Conservation (phyloP, 2,113 vertebrate genomes). For the Dipodomys spectabilis region DNA sequence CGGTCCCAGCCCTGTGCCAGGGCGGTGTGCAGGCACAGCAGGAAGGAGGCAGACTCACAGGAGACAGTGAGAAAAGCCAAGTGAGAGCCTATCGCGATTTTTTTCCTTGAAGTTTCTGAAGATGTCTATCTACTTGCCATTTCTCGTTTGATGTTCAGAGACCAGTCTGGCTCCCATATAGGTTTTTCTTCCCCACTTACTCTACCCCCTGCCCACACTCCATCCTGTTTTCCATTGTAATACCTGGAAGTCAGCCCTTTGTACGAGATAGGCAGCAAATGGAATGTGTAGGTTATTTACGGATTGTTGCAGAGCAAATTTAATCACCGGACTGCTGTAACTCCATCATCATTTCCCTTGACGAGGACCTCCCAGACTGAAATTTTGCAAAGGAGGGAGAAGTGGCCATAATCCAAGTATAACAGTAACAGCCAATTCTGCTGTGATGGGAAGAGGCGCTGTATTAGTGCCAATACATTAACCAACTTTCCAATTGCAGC, state of each 20-base stretch:
- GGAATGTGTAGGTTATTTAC: slow-evolving; percentile 84
- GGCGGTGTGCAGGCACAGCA: background rate
- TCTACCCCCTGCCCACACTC: background rate
- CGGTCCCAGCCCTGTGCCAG: background rate
- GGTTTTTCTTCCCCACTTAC: background rate
- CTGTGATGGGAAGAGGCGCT: slow-evolving; percentile 81
- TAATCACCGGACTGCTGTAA: slow-evolving; percentile 85
- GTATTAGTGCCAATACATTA: slow-evolving; percentile 82
- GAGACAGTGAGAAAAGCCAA: slow-evolving; percentile 53
- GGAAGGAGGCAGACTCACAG: slow-evolving; percentile 20
- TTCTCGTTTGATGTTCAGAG: slow-evolving; percentile 69
- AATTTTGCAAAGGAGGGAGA: slow-evolving; percentile 85
- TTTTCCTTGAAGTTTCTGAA: slow-evolving; percentile 66
- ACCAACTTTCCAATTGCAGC: slow-evolving; percentile 78
- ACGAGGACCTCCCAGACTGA: slow-evolving; percentile 85
- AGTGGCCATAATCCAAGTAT: slow-evolving; percentile 79
- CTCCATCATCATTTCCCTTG: slow-evolving; percentile 86
- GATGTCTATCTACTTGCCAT: slow-evolving; percentile 65
- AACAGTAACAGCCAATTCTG: slow-evolving; percentile 85
- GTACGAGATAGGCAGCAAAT: slow-evolving; percentile 76
- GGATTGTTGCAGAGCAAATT: slow-evolving; percentile 85
- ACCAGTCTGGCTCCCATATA: slow-evolving; percentile 26
- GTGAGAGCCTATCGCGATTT: slow-evolving; percentile 16
- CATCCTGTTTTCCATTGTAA: slow-evolving; percentile 55
- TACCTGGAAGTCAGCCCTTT: slow-evolving; percentile 81